phyloP scores from a whole-genome alignment of 2,797 vertebrate genomes.

The Triplophysa yarkandensis region DNA sequence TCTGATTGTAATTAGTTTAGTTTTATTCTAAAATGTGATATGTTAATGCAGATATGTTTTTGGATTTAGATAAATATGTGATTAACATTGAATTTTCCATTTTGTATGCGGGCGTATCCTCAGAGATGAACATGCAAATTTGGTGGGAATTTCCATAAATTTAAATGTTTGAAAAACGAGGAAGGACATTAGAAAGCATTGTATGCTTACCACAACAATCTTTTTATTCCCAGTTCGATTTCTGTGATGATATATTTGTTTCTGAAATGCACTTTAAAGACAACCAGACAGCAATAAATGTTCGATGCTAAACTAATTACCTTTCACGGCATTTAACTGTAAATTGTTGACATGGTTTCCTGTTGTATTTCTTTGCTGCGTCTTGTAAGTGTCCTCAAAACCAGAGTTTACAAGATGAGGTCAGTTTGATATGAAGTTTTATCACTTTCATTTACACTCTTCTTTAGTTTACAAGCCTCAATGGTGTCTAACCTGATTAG shows the following conservation, averaged over 20 bases:
- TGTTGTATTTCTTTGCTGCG: constrained; percentile 1
- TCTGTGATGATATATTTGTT: constrained; percentile 19
- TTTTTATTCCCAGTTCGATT: constrained; percentile 43
- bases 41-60: constrained; percentile 52
- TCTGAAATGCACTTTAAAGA: constrained; percentile 1
- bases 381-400: constrained; percentile 23
- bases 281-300: not conserved
- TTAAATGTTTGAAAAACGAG: constrained; percentile 67
- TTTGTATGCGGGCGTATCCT: constrained; percentile 62
- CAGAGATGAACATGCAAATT: constrained; percentile 68
- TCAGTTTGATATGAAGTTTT: constrained; percentile 47
- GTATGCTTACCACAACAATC: constrained; percentile 55
- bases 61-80: constrained; percentile 59
- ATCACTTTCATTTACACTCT: constrained; percentile 39
- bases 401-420: constrained; percentile 37
- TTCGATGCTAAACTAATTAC: not conserved
- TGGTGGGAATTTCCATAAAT: constrained; percentile 66
- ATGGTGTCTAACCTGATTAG: constrained; percentile 57
- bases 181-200: constrained; percentile 66
- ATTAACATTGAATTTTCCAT: constrained; percentile 54
- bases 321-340: not conserved
- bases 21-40: no score
- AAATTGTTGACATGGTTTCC: not conserved
- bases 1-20: no score
- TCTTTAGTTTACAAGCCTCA: constrained; percentile 50